A percentile compares a stretch with the other conserved stretches of the same genome.
phyloP scores from a whole-genome alignment of 2,113 vertebrate species.

The Lipotes vexillifer region DNA sequence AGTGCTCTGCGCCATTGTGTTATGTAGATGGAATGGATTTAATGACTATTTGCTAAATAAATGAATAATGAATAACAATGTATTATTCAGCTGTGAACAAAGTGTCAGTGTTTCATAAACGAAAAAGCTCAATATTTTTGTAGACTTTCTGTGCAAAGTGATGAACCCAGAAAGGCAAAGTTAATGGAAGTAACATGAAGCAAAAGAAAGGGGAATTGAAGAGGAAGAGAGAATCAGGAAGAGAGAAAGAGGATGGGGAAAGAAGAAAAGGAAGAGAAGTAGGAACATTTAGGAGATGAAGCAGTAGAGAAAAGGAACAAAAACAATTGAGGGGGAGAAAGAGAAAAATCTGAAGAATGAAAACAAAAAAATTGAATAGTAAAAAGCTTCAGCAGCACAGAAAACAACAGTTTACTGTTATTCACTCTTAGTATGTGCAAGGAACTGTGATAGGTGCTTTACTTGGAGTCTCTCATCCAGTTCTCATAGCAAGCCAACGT shows the following conservation, averaged over 20 bases:
- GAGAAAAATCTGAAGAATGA: not conserved
- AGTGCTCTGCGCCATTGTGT: not conserved
- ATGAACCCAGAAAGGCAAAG: not conserved
- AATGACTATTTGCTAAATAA: not conserved
- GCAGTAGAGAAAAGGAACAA: not conserved
- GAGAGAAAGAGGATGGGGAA: not conserved
- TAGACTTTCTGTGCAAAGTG: not conserved
- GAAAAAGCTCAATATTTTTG: not conserved
- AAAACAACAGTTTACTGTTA: not conserved
- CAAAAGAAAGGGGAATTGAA: not conserved
- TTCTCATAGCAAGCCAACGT: not conserved
- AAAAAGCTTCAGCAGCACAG: not conserved
- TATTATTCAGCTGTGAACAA: not conserved
- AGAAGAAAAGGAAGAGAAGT: not conserved
- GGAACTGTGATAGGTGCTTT: not conserved
- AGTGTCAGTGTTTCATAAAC: not conserved
- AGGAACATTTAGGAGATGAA: not conserved
- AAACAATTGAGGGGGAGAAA: not conserved
- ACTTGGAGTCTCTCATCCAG: not conserved
- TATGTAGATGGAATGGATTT: not conserved
- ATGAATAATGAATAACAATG: not conserved
- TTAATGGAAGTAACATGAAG: not conserved
- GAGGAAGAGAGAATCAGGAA: not conserved
- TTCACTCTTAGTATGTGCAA: not conserved
- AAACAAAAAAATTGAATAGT: not conserved